Evolutionary conservation across 2,113 vertebrate species (phyloP), one percentile per base, ranked within the genome.

Genomic region (Microtus ochrogaster): DNA sequence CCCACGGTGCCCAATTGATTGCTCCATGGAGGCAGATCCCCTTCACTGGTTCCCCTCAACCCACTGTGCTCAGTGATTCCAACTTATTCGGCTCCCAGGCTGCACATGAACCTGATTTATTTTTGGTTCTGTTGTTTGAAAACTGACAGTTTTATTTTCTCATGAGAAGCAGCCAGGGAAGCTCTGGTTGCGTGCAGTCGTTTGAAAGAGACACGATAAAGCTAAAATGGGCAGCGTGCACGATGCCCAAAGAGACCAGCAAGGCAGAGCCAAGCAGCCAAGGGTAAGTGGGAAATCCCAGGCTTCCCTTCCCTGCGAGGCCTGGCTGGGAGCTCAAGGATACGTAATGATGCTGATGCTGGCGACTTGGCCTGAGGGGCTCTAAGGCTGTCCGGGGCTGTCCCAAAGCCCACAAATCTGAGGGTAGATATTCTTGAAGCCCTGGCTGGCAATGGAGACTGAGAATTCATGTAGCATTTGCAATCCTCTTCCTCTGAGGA

Each of bases 41-140:
- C 24, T 28, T 26, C 1, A 6, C 28, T 11, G 58, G 3, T 13
- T 13, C 5, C 47, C 36, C 1, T 3, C 44, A 28, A 26, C 36
- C 17, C 36, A 12, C 68, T n/a, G 11, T 55, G 2, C 63, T 41
- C 68, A 14, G 5, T 2, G 41, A 33, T 26, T 11, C n/a, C 21
- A 3, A 7, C 78, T 65, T 49, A 33, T 33, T 6, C 2, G 28
- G 39, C 0, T 87, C 90, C 85, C 3, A 0, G 26, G 28, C 66
- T 17, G 1, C 0, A 7, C 7, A 1, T 11, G 4, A 44, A 61
- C 28, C 39, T 52, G 5, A 33, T 36, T n/a, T 11, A 2, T 12
- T 41, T 79, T 65, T 52, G n/a, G 30, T 65, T 70, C 79, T 13
- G 0, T 36, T 72, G 33, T 91, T 70, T 0, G 1, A 52, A 52